Conservation (phyloP, 2,113 vertebrate genomes). For the Amblyornis subalaris region DNA sequence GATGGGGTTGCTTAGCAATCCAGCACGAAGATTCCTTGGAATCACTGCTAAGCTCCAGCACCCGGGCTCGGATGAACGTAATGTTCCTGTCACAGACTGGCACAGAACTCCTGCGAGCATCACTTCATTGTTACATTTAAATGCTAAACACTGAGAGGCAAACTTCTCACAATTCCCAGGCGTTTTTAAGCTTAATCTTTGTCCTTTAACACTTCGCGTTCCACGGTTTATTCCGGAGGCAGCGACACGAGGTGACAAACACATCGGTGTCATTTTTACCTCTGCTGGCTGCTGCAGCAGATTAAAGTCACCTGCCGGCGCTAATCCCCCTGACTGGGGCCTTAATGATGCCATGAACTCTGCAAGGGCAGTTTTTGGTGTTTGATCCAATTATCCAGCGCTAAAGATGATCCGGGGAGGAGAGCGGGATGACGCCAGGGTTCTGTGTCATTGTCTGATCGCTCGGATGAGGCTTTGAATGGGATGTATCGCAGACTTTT, state of each 20-base stretch:
- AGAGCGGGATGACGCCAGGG: not conserved
- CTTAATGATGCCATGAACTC: constrained; percentile 1
- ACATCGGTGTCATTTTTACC: not conserved
- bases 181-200: not conserved
- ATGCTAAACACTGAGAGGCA: constrained; percentile 27
- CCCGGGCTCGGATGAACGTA: not conserved
- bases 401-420: not conserved
- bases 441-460: accelerated
- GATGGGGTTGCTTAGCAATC: constrained; percentile 65
- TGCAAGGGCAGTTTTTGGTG: not conserved
- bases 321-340: not conserved
- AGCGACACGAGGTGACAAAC: not conserved
- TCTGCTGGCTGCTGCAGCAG: constrained; percentile 6
- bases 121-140: constrained; percentile 23
- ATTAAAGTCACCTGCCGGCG: not conserved
- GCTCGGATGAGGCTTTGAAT: not conserved
- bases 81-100: constrained; percentile 33
- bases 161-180: not conserved
- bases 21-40: constrained; percentile 41
- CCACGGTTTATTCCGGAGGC: not conserved
- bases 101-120: constrained; percentile 30
- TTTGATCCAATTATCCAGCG: constrained; percentile 39
- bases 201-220: not conserved
- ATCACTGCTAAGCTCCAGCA: constrained; percentile 35
- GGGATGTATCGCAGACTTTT: accelerated